A percentile compares a stretch with the other conserved stretches of the same genome.
These are phyloP conservation scores for Silvanus unidentatus DNA, from an alignment of 2,888 invertebrate genomes.

Conservation along the genomic window DNA sequence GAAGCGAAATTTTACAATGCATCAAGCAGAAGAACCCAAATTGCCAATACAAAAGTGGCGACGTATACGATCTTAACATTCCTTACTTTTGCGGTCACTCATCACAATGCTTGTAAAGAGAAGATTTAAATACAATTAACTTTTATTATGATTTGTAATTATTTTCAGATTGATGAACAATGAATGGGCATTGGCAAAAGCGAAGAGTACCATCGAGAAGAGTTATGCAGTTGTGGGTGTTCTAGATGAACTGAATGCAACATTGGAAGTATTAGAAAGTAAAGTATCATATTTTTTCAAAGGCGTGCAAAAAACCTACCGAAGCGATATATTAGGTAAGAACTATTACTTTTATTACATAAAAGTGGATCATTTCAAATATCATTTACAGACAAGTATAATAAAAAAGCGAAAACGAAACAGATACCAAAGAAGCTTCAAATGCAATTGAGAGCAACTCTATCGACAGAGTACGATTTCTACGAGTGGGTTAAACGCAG, in stretches of 20 bases:
- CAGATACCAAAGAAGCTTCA: not conserved
- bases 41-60: constrained; percentile 25
- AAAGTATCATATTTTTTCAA: constrained; percentile 54
- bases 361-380: too few species aligned
- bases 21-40: not conserved
- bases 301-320: constrained; percentile 50
- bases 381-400: constrained; percentile 7
- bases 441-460: constrained; percentile 36
- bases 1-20: not conserved
- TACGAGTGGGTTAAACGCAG: constrained; percentile 53
- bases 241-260: constrained; percentile 53
- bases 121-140: constrained; percentile 1
- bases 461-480: constrained; percentile 53
- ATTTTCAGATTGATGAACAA: constrained; percentile 48
- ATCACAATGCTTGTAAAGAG: constrained; percentile 52
- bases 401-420: not conserved
- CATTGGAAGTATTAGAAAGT: constrained; percentile 50
- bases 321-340: constrained; percentile 49
- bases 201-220: constrained; percentile 52
- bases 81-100: constrained; percentile 62
- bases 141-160: not conserved
- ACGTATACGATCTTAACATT: constrained; percentile 45
- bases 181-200: constrained; percentile 51
- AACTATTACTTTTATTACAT: constrained; percentile 15
- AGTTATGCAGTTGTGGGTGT: constrained; percentile 57